Base-by-base conservation (phyloP, 2,888 invertebrate species). In the Eilema griseolum region DNA sequence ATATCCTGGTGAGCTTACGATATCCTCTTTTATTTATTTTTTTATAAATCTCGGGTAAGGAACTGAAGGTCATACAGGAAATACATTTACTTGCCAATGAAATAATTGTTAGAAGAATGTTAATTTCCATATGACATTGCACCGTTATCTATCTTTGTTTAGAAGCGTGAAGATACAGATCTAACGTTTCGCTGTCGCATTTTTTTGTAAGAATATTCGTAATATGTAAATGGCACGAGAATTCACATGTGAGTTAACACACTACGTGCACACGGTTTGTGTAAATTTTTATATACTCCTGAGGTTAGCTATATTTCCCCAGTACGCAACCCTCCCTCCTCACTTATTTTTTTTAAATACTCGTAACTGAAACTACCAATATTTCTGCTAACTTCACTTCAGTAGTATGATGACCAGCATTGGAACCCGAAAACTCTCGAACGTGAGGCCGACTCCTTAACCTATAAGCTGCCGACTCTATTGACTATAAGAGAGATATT, bases 221-320 rank as follows among this genome's bases (percentile, higher is more conserved):
- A 37, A 23, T 14, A 16, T 62, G 20, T 41, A 16, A 20, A 46
- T 46, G 20, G 7, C 7, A 46, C 20, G 46, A 46, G 46, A 46
- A 46, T 62, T 62, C 62, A 61, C 37, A 24, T 62, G 37, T 10
- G 62, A 62, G 3, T 8, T 72, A 71, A n/a, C 75, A 71, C 73
- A 79, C 75, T 81, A 80, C 77, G 80, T 76, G 77, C 79, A 73
- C 79, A 82, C 75, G 77, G 83, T 82, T 84, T 46, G 20, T 20
- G 0, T 46, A 20, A 46, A 20, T 20, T 46, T 41, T 33, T 37
- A 2, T 37, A 37, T 37, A 37, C 11, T 37, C 12, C 12, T 37
- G 37, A 37, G 14, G 46, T 46, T 16, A 41, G 41, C 41, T 46
- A 46, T 20, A 20, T 20, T 20, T 46, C 20, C 14, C 16, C 16